Percentiles rank a stretch among this genome's conserved stretches.
Evolutionary conservation across 2,113 vertebrate genomes (phyloP).

Genomic region (Phalacrocorax aristotelis): DNA sequence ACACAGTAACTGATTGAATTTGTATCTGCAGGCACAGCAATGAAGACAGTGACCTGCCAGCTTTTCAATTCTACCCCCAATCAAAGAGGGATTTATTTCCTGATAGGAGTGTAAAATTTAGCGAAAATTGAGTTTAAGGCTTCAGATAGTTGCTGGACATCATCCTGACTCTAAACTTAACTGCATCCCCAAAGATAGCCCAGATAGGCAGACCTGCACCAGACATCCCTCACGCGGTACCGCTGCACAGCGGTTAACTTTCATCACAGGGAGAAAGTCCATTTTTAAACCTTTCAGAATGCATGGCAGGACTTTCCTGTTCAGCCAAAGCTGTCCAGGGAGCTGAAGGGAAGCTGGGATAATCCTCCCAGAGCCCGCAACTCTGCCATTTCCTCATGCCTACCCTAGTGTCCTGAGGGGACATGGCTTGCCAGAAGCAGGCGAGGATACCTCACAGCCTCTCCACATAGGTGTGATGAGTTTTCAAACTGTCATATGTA

Average conservation of each 20-base stretch:
- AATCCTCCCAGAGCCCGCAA: neutral
- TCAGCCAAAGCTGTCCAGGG: neutral
- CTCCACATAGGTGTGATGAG: neutral
- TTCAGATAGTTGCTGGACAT: neutral
- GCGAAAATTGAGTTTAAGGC: conserved; percentile 45
- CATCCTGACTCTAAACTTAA: neutral
- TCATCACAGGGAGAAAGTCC: neutral
- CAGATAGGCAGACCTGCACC: neutral
- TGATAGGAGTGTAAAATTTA: conserved; percentile 29
- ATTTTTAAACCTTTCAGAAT: neutral
- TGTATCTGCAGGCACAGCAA: conserved; percentile 21
- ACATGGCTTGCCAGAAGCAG: neutral
- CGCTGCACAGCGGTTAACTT: neutral
- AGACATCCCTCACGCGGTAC: accelerated
- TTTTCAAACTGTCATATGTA: neutral
- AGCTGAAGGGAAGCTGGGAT: neutral
- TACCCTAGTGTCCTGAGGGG: accelerated
- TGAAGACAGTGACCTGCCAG: conserved; percentile 36
- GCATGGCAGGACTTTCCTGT: neutral
- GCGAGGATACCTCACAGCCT: neutral
- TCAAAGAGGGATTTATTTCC: conserved; percentile 60
- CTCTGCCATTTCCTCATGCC: neutral
- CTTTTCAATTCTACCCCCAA: conserved; percentile 47
- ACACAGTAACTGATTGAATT: neutral
- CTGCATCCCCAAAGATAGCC: neutral